These are phyloP conservation scores for Tragelaphus strepsiceros DNA, from an alignment of 2,113 vertebrate species.

Conservation along the genomic window DNA sequence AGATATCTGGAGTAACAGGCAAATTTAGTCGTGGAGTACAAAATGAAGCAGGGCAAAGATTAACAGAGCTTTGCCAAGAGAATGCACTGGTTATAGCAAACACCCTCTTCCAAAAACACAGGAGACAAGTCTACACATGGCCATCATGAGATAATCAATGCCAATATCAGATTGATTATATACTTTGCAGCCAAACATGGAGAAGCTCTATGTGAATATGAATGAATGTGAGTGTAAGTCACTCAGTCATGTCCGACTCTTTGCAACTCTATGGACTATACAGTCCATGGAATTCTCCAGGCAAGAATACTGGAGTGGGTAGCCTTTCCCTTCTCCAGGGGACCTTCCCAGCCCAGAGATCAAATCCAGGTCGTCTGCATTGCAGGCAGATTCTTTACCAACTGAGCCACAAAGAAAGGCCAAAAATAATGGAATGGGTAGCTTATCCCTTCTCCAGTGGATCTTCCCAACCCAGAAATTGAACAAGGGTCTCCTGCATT, in stretches of 20 bases:
- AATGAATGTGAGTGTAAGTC: background rate
- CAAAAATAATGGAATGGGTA: background rate
- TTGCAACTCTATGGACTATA: background rate
- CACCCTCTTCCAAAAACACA: background rate
- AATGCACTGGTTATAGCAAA: background rate
- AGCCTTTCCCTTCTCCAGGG: background rate
- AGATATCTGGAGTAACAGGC: background rate
- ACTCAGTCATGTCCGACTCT: accelerated
- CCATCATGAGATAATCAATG: background rate
- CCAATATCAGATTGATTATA: background rate
- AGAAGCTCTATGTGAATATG: background rate
- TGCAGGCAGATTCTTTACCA: background rate
- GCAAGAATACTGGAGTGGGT: background rate
- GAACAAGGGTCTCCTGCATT: background rate
- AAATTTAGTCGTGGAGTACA: background rate
- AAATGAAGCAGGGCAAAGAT: background rate
- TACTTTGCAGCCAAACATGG: background rate
- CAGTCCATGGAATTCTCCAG: background rate
- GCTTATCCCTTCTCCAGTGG: background rate
- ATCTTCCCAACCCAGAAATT: accelerated
- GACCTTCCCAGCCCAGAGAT: background rate
- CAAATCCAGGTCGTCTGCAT: background rate
- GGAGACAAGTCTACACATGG: background rate
- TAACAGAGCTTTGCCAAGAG: background rate
- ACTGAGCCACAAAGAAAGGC: background rate